Evolutionary conservation across 2,113 vertebrate species (phyloP), one percentile per base, ranked within the genome.

Genomic region (Pedetes capensis): DNA sequence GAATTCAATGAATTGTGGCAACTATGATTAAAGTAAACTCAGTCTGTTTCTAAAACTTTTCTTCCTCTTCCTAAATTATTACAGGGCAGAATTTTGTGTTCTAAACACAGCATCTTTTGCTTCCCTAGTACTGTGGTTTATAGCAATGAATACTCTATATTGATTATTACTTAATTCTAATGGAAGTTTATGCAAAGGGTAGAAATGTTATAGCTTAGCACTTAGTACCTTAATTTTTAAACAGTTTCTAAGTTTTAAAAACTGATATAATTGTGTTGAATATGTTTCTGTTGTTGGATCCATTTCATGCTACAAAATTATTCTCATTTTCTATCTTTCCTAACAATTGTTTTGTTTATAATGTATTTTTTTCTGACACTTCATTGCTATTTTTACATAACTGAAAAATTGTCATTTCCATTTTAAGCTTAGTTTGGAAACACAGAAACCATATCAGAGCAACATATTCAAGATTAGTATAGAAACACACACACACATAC

Each of bases 151-250:
- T 98, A 97, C 78, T 95, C 78, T 68, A 44, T 98, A 98, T 98
- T 98, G 97, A 98, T 98, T 98, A 96, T 89, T 97, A 91, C 96
- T 98, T 98, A 97, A 98, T 98, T 98, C 95, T 97, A 97, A 94
- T 97, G 97, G 97, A 98, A 97, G 34, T 12, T 95, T 89, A 83
- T 97, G 86, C 90, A 76, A 88, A 95, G 92, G 66, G 96, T 96
- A 87, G 87, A 97, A 92, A 94, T 4, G n/a, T 96, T 97, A 94
- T 49, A 97, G 96, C 83, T 96, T 98, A 85, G 74, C 80, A 96
- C 97, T 97, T 96, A 93, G 89, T 96, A 92, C 95, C 98, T 98
- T 98, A 95, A 98, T 98, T 98, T 98, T 98, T 95, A 97, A 98
- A 97, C 95, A 96, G 95, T 95, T 98, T 98, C 97, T 98, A 96